phyloP scores from a whole-genome alignment of 2,113 vertebrate genomes.

The Tragelaphus imberbis region DNA sequence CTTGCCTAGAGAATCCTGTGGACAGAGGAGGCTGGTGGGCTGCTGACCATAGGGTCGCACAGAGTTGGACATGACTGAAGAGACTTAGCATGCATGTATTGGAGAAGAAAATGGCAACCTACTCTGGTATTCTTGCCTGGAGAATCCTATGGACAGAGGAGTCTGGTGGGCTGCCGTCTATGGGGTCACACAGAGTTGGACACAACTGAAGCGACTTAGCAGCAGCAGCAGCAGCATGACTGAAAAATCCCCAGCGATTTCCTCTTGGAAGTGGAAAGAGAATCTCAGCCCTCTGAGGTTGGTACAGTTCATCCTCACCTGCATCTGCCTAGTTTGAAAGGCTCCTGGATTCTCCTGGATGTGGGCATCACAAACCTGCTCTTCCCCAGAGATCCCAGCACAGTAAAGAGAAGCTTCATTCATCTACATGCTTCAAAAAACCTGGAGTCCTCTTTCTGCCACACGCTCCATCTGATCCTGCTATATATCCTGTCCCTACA shows the following conservation, averaged over 20 bases:
- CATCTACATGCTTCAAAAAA: fast-evolving
- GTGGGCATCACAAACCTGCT: fast-evolving
- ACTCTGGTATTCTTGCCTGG: not conserved
- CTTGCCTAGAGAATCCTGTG: not conserved
- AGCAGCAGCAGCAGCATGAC: not conserved
- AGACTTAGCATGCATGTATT: not conserved
- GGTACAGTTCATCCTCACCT: not conserved
- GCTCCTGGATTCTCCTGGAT: not conserved
- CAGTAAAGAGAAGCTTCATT: not conserved
- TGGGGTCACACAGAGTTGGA: not conserved
- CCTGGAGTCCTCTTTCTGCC: not conserved
- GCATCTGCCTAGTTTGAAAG: not conserved
- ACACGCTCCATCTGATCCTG: fast-evolving
- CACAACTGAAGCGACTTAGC: not conserved
- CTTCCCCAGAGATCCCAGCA: not conserved
- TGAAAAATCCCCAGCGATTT: not conserved
- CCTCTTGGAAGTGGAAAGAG: not conserved
- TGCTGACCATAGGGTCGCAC: not conserved
- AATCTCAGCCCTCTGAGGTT: fast-evolving
- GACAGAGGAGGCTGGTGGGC: not conserved
- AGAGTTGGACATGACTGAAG: not conserved
- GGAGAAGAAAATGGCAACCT: not conserved
- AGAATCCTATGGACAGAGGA: not conserved
- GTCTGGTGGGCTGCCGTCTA: fast-evolving
- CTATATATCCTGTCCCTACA: not conserved